Evolutionary conservation across 1,140 invertebrate genomes (phyloP), one percentile per base, ranked within the genome.

Genomic region (Drosophila serrata): DNA sequence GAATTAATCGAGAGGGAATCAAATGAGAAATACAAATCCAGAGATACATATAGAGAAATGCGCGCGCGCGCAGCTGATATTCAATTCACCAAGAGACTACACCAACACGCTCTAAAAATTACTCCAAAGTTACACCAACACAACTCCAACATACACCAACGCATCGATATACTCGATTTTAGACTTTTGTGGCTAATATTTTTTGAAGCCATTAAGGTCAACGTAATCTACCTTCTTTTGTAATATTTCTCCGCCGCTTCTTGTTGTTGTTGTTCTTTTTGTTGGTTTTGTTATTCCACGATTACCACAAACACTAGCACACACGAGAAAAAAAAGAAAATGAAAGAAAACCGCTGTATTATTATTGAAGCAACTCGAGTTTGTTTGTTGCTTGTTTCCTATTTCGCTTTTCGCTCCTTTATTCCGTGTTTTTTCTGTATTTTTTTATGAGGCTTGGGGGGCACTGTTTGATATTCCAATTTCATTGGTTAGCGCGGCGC

Each of bases 401-500:
- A 31, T 37, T 62, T 46, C 17, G 29, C 13, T 24, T 33, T 27
- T 31, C 19, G 12, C n/a, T 49, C 22, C n/a, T 19, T 29, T 31
- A 12, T 15, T 67, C n/a, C 55, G 29, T 43, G 37, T 4, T 42
- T 42, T n/a, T 24, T 24, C 4, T 24, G 24, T 24, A 24, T 46
- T 45, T 45, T 45, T 24, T n/a, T 70, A 48, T 70, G 68, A 65
- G 67, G 29, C 29, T 72, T 48, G 67, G 43, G 64, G 53, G 43
- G 67, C 65, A 72, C 69, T 72, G 69, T 72, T 72, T 72, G 69
- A 72, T 72, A 72, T 72, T 72, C 69, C 69, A 72, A 72, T 72
- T 72, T 43, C 53, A 72, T 72, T 72, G 51, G 65, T 72, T 72
- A 72, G 65, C 65, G 53, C 63, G 68, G 68, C 70, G 70, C 68